phyloP scores from a whole-genome alignment of 2,888 invertebrate genomes.

The Drosophila algonquin region DNA sequence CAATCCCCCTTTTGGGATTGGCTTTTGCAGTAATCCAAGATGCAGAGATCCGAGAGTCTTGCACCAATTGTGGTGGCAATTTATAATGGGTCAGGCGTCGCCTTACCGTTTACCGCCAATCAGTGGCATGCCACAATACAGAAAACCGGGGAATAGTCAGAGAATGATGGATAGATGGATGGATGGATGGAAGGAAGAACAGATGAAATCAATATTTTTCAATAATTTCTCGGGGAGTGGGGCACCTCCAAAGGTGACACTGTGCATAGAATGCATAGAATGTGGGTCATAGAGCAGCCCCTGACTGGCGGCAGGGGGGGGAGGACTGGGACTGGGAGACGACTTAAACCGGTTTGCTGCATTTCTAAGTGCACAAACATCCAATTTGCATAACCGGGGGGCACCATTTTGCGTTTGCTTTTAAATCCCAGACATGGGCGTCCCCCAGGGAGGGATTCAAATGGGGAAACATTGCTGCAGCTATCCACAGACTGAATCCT shows the following conservation, averaged over 20 bases:
- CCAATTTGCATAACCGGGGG: constrained; percentile 16
- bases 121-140: background rate
- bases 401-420: background rate
- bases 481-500: no score
- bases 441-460: background rate
- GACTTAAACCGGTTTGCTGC: constrained; percentile 54
- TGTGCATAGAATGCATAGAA: background rate
- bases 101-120: background rate
- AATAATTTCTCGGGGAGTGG: constrained; percentile 4
- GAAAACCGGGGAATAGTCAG: background rate
- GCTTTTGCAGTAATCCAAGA: background rate
- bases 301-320: background rate
- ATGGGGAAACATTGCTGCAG: background rate
- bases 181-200: background rate
- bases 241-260: constrained; percentile 11
- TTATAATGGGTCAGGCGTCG: background rate
- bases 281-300: background rate
- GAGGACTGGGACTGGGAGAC: constrained; percentile 13
- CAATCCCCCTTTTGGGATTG: background rate
- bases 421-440: background rate
- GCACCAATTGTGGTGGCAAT: background rate
- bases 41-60: background rate
- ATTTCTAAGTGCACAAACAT: constrained; percentile 39
- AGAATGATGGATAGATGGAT: background rate
- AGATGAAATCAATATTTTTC: constrained; percentile 6